These are phyloP conservation scores for Lamellibrachia satsuma DNA, from an alignment of 2,888 invertebrate genomes.

Conservation along the genomic window DNA sequence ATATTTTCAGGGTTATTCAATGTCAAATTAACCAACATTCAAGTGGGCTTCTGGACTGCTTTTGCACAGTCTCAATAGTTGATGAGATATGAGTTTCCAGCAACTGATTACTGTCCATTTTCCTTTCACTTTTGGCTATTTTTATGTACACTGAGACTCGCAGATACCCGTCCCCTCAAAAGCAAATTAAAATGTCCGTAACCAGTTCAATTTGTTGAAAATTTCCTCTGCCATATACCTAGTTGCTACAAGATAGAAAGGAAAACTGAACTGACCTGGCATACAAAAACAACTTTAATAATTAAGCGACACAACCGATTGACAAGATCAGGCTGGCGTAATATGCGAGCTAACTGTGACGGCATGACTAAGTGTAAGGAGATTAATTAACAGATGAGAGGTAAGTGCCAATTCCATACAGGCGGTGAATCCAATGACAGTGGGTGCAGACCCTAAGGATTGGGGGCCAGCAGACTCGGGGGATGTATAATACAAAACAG, in stretches of 20 bases:
- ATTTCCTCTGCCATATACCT: not conserved
- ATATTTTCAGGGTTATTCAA: not conserved
- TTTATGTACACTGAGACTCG: not conserved
- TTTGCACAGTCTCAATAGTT: too few species aligned
- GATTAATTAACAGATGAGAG: conserved; percentile 7
- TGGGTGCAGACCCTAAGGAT: not conserved
- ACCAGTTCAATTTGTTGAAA: not conserved
- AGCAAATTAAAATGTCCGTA: not conserved
- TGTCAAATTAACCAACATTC: not conserved
- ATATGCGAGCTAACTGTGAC: not conserved
- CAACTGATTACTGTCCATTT: too few species aligned
- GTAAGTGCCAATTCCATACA: not conserved
- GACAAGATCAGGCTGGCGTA: conserved; percentile 11
- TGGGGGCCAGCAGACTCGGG: not conserved
- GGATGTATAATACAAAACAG: conserved; percentile 1
- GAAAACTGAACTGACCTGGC: not conserved
- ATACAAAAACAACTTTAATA: not conserved
- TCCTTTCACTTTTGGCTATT: not conserved
- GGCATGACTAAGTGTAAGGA: not conserved
- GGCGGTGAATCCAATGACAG: conserved; percentile 1
- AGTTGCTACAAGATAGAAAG: not conserved
- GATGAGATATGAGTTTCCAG: too few species aligned
- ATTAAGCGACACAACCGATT: not conserved
- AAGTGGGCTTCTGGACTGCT: not conserved
- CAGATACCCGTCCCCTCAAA: not conserved